Percentiles rank a stretch among this genome's conserved stretches.
These are phyloP conservation scores for Puffinus mauretanicus DNA, from an alignment of 2,113 vertebrate genomes.

Conservation along the genomic window DNA sequence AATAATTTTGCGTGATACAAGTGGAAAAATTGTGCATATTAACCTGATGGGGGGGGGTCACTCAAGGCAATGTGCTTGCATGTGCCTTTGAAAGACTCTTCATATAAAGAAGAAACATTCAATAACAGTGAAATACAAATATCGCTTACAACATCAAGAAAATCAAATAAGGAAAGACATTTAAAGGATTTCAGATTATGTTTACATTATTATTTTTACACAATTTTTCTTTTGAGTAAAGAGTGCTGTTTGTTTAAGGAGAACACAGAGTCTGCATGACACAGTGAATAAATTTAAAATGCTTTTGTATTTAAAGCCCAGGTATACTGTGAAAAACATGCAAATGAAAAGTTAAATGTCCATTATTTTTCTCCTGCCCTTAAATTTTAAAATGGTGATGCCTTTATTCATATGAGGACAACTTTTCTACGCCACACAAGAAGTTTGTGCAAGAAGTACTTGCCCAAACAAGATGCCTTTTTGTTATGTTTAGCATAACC, in stretches of 20 bases:
- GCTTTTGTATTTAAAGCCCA: background rate
- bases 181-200: background rate
- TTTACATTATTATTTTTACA: background rate
- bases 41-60: background rate
- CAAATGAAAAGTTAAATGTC: background rate
- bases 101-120: background rate
- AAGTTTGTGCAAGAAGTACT: background rate
- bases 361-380: background rate
- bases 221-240: background rate
- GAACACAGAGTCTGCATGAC: background rate
- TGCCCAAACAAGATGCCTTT: background rate
- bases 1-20: constrained; percentile 11
- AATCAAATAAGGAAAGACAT: background rate
- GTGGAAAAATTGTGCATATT: constrained; percentile 44
- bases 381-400: background rate
- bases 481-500: background rate
- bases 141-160: background rate
- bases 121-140: background rate
- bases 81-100: background rate
- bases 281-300: background rate
- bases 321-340: background rate
- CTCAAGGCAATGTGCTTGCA: background rate
- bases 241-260: background rate
- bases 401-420: background rate
- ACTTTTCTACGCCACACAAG: background rate